phyloP scores from a whole-genome alignment of 2,888 invertebrate species.

The Selenia dentaria region DNA sequence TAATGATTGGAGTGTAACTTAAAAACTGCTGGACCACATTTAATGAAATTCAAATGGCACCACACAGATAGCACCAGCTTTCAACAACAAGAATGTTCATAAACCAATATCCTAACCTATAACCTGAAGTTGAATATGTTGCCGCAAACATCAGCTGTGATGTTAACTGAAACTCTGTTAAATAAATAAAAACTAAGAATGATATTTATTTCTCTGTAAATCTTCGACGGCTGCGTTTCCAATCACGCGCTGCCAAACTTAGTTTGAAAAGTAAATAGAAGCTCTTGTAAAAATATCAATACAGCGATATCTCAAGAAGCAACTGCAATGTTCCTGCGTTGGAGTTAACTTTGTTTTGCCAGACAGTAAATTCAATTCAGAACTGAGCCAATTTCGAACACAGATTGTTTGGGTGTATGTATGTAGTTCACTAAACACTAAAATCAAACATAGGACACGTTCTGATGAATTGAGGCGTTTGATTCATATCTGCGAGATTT shows the following conservation, averaged over 20 bases:
- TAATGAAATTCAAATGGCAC: too few species aligned
- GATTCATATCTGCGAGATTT: too few species aligned
- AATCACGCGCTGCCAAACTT: neutral
- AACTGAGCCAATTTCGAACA: conserved; percentile 19
- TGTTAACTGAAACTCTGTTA: too few species aligned
- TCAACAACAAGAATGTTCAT: too few species aligned
- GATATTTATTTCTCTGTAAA: too few species aligned
- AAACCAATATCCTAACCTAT: too few species aligned
- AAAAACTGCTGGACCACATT: too few species aligned
- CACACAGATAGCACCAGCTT: too few species aligned
- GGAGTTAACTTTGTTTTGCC: conserved; percentile 22
- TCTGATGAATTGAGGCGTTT: neutral
- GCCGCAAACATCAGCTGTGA: too few species aligned
- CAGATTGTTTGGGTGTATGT: conserved; percentile 1
- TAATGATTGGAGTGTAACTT: too few species aligned
- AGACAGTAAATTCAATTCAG: conserved; percentile 30
- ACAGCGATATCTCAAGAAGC: conserved; percentile 9
- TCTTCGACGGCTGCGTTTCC: neutral
- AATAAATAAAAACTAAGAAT: too few species aligned
- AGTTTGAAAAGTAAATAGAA: conserved; percentile 6
- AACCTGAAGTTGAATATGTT: too few species aligned
- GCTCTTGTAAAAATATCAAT: conserved; percentile 2
- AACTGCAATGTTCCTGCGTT: conserved; percentile 18
- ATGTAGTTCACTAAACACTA: conserved; percentile 13
- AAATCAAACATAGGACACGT: conserved; percentile 4